These are phyloP conservation scores for Galerucella calmariensis DNA, from an alignment of 2,888 invertebrate genomes.

Conservation along the genomic window DNA sequence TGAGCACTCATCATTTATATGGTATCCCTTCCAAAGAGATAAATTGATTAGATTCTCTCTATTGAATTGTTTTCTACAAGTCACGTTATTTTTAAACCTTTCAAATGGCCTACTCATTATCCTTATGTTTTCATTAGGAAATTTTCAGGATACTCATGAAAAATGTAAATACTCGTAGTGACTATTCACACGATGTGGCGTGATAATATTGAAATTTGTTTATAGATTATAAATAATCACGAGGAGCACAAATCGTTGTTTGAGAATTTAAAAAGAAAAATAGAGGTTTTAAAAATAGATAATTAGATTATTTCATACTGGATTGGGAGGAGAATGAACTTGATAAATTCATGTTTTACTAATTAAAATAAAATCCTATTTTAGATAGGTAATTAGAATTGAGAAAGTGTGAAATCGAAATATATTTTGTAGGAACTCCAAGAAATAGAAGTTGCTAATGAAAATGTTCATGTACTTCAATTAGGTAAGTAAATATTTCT, in stretches of 20 bases:
- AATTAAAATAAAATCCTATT: too few relatives aligned
- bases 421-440: conserved; percentile 75
- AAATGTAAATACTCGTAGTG: not conserved
- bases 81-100: conserved; percentile 24
- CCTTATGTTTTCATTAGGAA: not conserved
- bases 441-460: conserved; percentile 70
- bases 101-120: not conserved
- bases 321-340: too few relatives aligned
- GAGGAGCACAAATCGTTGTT: too few relatives aligned
- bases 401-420: not conserved
- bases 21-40: conserved; percentile 34
- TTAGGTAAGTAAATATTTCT: conserved; percentile 70
- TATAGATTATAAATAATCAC: not conserved
- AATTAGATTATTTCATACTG: too few relatives aligned
- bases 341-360: too few relatives aligned
- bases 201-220: too few relatives aligned
- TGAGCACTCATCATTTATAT: conserved; percentile 23
- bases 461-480: conserved; percentile 76
- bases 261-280: too few relatives aligned
- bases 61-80: conserved; percentile 34
- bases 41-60: conserved; percentile 24
- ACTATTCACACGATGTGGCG: not conserved
- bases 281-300: too few relatives aligned
- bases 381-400: too few relatives aligned
- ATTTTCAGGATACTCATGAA: conserved; percentile 1